Base-by-base conservation (phyloP, 2,888 invertebrate species). In the Tenthredo livida region DNA sequence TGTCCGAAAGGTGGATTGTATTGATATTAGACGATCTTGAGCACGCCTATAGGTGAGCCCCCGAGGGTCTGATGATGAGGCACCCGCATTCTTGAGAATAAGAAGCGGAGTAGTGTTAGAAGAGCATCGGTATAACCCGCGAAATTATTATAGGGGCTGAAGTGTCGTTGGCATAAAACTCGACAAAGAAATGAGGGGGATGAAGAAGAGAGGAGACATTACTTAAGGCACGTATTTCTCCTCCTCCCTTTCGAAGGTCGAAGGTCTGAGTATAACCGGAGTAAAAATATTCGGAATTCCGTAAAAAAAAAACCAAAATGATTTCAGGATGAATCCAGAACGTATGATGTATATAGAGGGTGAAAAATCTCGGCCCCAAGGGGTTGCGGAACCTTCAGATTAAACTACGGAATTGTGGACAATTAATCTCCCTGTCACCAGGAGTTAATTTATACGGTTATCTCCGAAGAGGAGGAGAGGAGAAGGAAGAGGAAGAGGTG, bases 81-180 rank as follows among this genome's bases (percentile, higher is more conserved):
- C 25, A 12, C 72, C 72, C 72, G 72, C 72, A 73, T 73, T 43
- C 72, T 73, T 43, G 72, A 73, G n/a, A 43, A 73, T 43, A 17
- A 43, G n/a, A 43, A 72, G 17, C 50, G 17, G 17, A 17, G 50
- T 17, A 17, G 50, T 50, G 25, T 9, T 21, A 61, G n/a, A 61
- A 29, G 25, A 67, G 67, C 29, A 67, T 67, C 33, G 90, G 88
- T 91, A 90, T 90, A 92, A 92, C 91, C 91, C 91, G 91, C 91
- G 90, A 92, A 54, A 92, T 93, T 92, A 92, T 91, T 91, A 93
- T 92, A 92, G 92, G 92, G 92, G 92, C 90, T 88, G 54, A 54
- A 77, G 73, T 25, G 43, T 73, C 73, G 73, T 67, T 67, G 33
- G 67, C 67, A 67, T 33, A 67, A 67, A 67, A 67, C 67, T 67